Evolutionary conservation across 2,797 vertebrate species (phyloP), one percentile per base, ranked within the genome.

Genomic region (Micropoecilia bifurca): DNA sequence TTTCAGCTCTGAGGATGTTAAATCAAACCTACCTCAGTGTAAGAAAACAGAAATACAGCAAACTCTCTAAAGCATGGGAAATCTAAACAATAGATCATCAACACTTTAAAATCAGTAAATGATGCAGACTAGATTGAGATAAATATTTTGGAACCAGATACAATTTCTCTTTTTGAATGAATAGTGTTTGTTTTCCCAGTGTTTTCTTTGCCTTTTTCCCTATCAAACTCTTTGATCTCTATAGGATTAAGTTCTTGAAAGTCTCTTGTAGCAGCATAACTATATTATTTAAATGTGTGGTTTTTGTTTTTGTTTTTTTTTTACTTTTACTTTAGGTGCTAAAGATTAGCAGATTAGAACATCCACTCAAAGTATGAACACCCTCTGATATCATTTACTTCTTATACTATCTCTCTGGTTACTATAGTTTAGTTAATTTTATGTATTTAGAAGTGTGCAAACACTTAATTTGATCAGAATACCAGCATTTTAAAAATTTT

Each of bases 1-100:
- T 83, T 53, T 87, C 85, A 69, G 74, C 77, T 80, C 77, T 59
- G 75, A 20, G 43, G 47, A 79, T 77, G 41, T 74, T 71, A 63
- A 30, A 69, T 1, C 79, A 74, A 76, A 80, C 47, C 78, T 68
- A 77, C 74, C 80, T 85, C 79, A 72, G n/a, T 39, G 77, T 33
- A 45, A 74, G 53, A 45, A 76, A 45, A 80, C 3, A 47, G 77
- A 36, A 78, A 85, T 30, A 75, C 78, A 78, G 41, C 48, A 28
- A 76, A 57, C 74, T 77, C 43, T 76, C 68, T 61, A 46, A 74
- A 75, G 68, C 47, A 33, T 47, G 30, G 59, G n/a, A n/a, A 14
- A 76, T 59, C 16, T 39, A 78, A 76, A 46, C 74, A 78, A 43
- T 50, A 74, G 25, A 45, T 71, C 3, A 63, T 63, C 39, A 69